Percentiles rank a stretch among this genome's conserved stretches.
phyloP scores from a whole-genome alignment of 2,113 vertebrate genomes.

The Bucco capensis region DNA sequence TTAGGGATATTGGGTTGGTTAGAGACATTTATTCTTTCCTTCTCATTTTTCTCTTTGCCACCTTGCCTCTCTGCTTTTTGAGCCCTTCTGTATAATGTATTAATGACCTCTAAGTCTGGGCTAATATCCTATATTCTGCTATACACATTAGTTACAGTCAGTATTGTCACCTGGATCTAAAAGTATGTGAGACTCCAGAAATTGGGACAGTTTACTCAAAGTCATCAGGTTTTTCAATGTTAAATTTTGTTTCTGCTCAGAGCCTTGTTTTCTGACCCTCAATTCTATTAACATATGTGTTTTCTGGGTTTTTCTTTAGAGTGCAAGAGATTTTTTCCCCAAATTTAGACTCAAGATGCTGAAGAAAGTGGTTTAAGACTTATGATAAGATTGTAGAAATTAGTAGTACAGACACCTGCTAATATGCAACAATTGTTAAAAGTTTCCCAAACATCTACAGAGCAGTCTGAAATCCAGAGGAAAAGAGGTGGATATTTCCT shows the following conservation, averaged over 20 bases:
- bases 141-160: neutral
- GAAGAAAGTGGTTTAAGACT: neutral
- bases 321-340: neutral
- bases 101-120: neutral
- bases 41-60: neutral
- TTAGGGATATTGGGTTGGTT: neutral
- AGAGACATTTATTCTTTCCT: neutral
- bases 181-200: neutral
- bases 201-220: neutral
- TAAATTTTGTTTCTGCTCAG: neutral
- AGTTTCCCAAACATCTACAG: neutral
- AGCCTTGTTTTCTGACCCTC: neutral
- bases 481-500: neutral
- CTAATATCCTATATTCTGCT: neutral
- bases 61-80: neutral
- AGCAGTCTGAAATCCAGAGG: neutral
- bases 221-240: neutral
- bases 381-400: neutral
- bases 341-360: neutral
- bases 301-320: neutral
- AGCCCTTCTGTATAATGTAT: neutral
- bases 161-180: neutral
- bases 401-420: neutral
- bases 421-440: neutral
- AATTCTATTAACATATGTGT: neutral